Evolutionary conservation across 2,888 invertebrate species (phyloP).

Genomic region (Trissolcus japonicus): DNA sequence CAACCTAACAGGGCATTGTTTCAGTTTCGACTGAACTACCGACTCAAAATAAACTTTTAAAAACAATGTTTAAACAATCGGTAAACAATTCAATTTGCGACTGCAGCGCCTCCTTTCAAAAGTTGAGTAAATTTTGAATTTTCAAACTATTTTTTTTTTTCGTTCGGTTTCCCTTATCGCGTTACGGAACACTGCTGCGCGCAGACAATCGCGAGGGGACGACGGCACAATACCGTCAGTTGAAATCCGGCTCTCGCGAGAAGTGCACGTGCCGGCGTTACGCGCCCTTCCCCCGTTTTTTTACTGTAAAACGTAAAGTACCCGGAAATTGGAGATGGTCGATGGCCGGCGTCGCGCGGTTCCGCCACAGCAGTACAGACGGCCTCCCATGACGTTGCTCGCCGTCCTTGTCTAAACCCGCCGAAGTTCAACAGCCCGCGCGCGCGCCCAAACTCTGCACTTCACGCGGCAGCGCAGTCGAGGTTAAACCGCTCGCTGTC

Average conservation of each 20-base stretch:
- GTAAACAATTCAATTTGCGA: no score
- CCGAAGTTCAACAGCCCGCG: slow-evolving; percentile 46
- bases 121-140: neutral
- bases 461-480: slow-evolving; percentile 36
- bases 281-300: neutral
- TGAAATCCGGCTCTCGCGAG: slow-evolving; percentile 61
- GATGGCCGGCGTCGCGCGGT: slow-evolving; percentile 27
- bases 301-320: neutral
- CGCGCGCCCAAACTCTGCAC: slow-evolving; percentile 29
- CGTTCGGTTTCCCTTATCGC: neutral
- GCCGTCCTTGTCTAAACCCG: slow-evolving; percentile 40
- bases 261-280: slow-evolving; percentile 51
- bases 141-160: neutral
- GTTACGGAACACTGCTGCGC: slow-evolving; percentile 5
- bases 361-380: slow-evolving; percentile 28
- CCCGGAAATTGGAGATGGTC: slow-evolving; percentile 17
- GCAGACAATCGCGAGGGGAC: slow-evolving; percentile 45
- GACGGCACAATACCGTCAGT: slow-evolving; percentile 63
- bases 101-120: no score
- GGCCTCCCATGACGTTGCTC: slow-evolving; percentile 6
- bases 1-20: no score
- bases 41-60: no score
- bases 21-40: no score
- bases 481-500: slow-evolving; percentile 39
- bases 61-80: no score